Percentiles rank a stretch among this genome's conserved stretches.
Conservation (phyloP, 2,888 invertebrate species). For the Hypselothyrea guttata region DNA sequence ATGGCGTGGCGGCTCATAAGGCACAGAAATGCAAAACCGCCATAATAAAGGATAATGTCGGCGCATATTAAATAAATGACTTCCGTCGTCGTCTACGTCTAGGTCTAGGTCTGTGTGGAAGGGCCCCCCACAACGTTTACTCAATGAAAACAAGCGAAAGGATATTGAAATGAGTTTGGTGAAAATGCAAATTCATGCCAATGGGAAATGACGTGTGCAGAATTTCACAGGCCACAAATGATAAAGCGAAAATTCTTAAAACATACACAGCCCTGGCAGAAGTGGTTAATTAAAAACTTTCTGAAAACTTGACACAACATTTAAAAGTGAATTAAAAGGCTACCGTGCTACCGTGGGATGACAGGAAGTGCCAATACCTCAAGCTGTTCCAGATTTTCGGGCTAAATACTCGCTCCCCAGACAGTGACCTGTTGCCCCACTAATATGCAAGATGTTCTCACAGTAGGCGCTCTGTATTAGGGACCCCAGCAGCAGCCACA, state of each 20-base stretch:
- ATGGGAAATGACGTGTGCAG: slow-evolving; percentile 77
- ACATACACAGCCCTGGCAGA: slow-evolving; percentile 19
- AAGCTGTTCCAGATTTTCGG: slow-evolving; percentile 6
- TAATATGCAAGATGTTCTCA: slow-evolving; percentile 59
- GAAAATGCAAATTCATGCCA: slow-evolving; percentile 77
- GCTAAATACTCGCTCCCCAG: slow-evolving; percentile 6
- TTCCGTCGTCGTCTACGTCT: slow-evolving; percentile 61
- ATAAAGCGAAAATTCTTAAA: slow-evolving; percentile 42
- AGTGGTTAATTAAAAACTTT: slow-evolving; percentile 71
- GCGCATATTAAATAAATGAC: slow-evolving; percentile 79
- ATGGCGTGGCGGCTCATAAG: slow-evolving; percentile 70
- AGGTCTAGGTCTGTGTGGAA: slow-evolving; percentile 21
- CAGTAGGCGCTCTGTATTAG: slow-evolving; percentile 37
- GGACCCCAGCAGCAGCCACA: slow-evolving; percentile 36
- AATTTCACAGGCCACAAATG: slow-evolving; percentile 66
- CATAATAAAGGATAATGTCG: slow-evolving; percentile 77
- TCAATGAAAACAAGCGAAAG: slow-evolving; percentile 74
- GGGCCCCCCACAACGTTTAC: slow-evolving; percentile 49
- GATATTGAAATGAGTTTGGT: slow-evolving; percentile 72
- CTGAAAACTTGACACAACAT: slow-evolving; percentile 41
- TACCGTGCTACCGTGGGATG: background rate
- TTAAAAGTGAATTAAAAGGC: slow-evolving; percentile 69
- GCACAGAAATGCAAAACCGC: slow-evolving; percentile 74
- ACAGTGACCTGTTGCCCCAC: slow-evolving; percentile 70
- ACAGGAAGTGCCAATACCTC: slow-evolving; percentile 55